Base-by-base conservation (phyloP, 2,113 vertebrate genomes). In the Taurulus bubalis region DNA sequence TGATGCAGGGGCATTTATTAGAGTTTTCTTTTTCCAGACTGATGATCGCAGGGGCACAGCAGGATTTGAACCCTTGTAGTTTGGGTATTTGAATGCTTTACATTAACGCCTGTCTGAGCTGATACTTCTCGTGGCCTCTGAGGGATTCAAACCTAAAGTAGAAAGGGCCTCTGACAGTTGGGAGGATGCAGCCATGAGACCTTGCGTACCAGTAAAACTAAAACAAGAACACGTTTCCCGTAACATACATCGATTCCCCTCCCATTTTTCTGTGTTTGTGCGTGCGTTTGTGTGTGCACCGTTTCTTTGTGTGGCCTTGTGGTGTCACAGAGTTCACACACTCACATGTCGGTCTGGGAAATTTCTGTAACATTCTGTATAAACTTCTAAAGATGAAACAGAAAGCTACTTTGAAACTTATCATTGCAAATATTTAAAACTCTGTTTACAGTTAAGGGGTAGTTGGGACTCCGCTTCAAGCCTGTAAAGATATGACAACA, bases 201-300 rank as follows among this genome's bases (percentile, higher is more conserved):
- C 84, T 83, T 62, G 74, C 14, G 53, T 88, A 90, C 89, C 85
- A 83, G 88, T 90, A 88, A 89, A 80, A 87, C 83, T 85, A 91
- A 90, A 93, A 90, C 79, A 87, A 91, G 82, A 90, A 80, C 85
- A 84, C 73, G 42, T 91, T 94, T 94, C 91, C 90, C 86, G 90
- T 90, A 91, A 92, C 90, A 92, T 85, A 87, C 80, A 84, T 89
- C 32, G 68, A 92, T 86, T 90, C 91, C 84, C 93, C 93, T 90
- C 83, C 81, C 83, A 82, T 89, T 89, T 89, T 80, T 68, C 71
- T n/a, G 65, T 64, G 22, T 77, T 24, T 64, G 62, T 73, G 85
- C 79, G 12, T 79, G 65, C 79, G 49, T 77, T 53, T 80, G 15
- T 79, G 65, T 82, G 49, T 77, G 58, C 63, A 36, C 34, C 75